Percentiles rank a stretch among this genome's conserved stretches.
Conservation (phyloP, 1,140 invertebrate species). For the Drosophila novamexicana region DNA sequence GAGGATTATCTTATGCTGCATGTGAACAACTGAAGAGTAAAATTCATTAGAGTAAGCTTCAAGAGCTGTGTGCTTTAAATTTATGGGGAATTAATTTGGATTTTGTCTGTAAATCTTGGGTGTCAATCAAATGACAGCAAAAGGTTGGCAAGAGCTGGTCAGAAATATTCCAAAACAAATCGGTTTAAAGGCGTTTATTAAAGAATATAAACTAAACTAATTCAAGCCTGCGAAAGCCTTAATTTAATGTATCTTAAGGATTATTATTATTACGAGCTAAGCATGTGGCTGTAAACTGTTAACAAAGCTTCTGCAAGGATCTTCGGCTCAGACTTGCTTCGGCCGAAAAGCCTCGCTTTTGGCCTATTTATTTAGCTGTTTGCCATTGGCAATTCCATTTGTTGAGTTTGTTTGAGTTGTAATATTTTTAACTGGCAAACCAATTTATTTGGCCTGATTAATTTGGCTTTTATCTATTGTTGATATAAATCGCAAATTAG, state of each 20-base stretch:
- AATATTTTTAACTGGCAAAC: neutral
- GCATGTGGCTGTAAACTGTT: too few species aligned
- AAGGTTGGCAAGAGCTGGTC: too few species aligned
- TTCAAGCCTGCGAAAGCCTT: too few species aligned
- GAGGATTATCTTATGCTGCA: slow-evolving; percentile 23
- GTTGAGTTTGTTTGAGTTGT: neutral
- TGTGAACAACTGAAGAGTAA: neutral
- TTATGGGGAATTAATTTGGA: neutral
- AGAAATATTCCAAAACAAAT: too few species aligned
- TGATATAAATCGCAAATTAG: slow-evolving; percentile 31
- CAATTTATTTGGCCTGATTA: neutral
- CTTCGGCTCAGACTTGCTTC: too few species aligned
- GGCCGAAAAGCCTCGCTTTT: neutral
- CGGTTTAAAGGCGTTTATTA: too few species aligned
- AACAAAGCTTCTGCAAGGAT: too few species aligned
- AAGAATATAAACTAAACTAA: too few species aligned
- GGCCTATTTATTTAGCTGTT: neutral
- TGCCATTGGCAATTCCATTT: neutral
- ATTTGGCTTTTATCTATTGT: slow-evolving; percentile 32
- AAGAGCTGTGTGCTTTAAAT: neutral
- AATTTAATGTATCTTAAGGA: too few species aligned
- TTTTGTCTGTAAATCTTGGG: neutral
- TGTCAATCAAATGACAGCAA: neutral
- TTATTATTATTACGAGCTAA: too few species aligned
- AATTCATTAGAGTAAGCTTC: neutral